These are phyloP conservation scores for Drosophila flavopinicola DNA, from an alignment of 2,888 invertebrate genomes.

Conservation along the genomic window DNA sequence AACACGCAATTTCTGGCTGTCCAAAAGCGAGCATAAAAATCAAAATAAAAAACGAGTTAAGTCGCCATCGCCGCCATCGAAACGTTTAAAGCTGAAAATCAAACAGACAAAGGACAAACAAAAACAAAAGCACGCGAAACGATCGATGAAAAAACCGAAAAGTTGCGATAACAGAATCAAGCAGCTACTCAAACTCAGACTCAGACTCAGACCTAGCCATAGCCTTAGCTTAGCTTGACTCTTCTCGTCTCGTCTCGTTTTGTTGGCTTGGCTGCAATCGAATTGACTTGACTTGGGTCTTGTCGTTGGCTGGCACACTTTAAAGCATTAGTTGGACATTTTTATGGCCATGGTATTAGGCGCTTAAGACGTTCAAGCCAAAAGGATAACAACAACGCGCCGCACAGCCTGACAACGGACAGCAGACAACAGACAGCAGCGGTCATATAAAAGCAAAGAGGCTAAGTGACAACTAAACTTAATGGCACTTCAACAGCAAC, in stretches of 20 bases:
- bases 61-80: conserved; percentile 41
- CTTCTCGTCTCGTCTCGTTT: conserved; percentile 20
- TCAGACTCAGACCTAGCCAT: conserved; percentile 11
- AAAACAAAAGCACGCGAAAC: conserved; percentile 63
- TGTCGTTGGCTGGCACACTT: conserved; percentile 73
- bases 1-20: conserved; percentile 74
- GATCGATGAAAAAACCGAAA: conserved; percentile 66
- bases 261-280: conserved; percentile 19
- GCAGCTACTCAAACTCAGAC: conserved; percentile 15
- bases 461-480: conserved; percentile 83
- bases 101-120: conserved; percentile 59
- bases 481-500: conserved; percentile 83
- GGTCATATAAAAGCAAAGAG: conserved; percentile 81
- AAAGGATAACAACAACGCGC: conserved; percentile 76
- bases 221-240: conserved; percentile 26
- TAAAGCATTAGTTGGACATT: conserved; percentile 80
- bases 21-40: conserved; percentile 54
- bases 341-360: conserved; percentile 80
- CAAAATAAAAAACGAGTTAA: conserved; percentile 64
- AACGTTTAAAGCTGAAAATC: conserved; percentile 72
- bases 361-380: conserved; percentile 80
- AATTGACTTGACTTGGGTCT: conserved; percentile 50
- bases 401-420: conserved; percentile 36
- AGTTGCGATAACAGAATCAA: conserved; percentile 50
- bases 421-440: conserved; percentile 29